Evolutionary conservation across 2,888 invertebrate genomes (phyloP), one percentile per base, ranked within the genome.

Genomic region (Horisme vitalbata): DNA sequence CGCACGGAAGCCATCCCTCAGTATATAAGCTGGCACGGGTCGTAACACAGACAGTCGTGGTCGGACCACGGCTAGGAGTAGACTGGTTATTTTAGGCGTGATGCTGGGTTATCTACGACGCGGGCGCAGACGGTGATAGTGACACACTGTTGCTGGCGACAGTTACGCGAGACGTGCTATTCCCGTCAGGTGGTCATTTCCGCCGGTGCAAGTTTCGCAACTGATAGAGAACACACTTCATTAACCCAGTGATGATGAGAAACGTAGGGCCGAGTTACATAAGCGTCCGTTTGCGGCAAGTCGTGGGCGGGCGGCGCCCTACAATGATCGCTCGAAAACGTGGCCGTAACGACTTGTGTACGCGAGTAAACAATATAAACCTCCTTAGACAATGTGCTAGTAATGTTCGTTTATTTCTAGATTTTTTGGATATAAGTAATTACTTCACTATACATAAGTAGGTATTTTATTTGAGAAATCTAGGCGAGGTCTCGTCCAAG

Each of bases 1-100:
- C 92, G 92, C 88, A 92, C 87, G 61, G 90, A 91, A 67, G 91
- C 89, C 91, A 91, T 91, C 79, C 81, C 82, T 84, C 70, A 69
- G 61, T 89, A 88, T 89, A 88, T 72, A 87, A 86, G 74, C 68
- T 71, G 75, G 59, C 62, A 65, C 68, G 51, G 66, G 65, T 68
- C 61, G 64, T 71, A 63, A 66, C 41, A 59, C 71, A 68, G 74
- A 75, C 89, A 89, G 86, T 89, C 83, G 88, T 83, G 75, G 82
- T 70, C 63, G 76, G 79, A 78, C 85, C 83, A 71, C 80, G 86
- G 75, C 83, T 84, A 68, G 62, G 77, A 69, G 75, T 65, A 78
- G 81, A 87, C 86, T 87, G 80, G 80, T 83, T 86, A 87, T 86
- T 87, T 87, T 79, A 59, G 82, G 72, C 63, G 66, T 62, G 74